Conservation (phyloP, 2,888 invertebrate species). For the Drosophila leonis region DNA sequence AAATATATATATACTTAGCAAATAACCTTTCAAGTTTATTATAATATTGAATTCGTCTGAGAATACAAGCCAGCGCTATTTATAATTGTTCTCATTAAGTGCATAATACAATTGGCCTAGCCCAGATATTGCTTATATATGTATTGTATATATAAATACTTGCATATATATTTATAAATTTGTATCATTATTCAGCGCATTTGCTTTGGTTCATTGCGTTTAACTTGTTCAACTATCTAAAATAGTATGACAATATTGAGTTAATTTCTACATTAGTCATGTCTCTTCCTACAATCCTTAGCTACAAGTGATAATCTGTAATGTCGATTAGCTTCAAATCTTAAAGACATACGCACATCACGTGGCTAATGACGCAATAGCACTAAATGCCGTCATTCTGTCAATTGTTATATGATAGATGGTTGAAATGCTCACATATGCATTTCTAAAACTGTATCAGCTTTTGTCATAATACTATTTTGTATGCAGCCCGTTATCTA, state of each 20-base stretch:
- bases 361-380: not conserved
- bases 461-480: not conserved
- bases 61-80: constrained; percentile 16
- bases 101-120: constrained; percentile 15
- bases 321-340: constrained; percentile 7
- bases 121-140: not conserved
- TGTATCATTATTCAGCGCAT: constrained; percentile 5
- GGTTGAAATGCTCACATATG: not conserved
- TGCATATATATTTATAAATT: not conserved
- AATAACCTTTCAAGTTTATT: constrained; percentile 10
- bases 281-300: not conserved
- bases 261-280: not conserved
- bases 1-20: not conserved
- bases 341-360: not conserved
- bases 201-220: not conserved
- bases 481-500: not conserved
- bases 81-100: constrained; percentile 36
- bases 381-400: not conserved
- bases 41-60: constrained; percentile 2
- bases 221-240: not conserved
- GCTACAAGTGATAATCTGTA: not conserved
- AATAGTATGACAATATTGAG: not conserved
- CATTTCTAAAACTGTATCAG: not conserved
- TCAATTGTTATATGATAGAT: constrained; percentile 3
- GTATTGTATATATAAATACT: not conserved